Conservation (phyloP, 2,113 vertebrate species). For the Opisthocomus hoazin region DNA sequence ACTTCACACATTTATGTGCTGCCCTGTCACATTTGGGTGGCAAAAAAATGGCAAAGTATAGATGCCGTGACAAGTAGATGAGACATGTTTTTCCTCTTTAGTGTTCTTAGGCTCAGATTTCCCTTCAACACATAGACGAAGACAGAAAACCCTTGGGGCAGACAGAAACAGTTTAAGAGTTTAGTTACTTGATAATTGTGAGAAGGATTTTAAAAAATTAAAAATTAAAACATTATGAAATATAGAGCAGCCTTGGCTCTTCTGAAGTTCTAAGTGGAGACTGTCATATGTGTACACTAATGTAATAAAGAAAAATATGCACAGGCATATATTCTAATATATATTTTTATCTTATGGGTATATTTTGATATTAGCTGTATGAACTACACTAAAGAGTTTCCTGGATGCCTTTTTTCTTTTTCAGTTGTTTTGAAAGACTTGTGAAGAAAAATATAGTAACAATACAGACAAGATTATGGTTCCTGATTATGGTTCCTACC, state of each 20-base stretch:
- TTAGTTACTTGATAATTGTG: slow-evolving; percentile 11
- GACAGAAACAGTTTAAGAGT: slow-evolving; percentile 44
- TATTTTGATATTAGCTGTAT: background rate
- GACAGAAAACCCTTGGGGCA: slow-evolving; percentile 55
- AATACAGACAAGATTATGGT: background rate
- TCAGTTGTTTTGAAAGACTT: background rate
- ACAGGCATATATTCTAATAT: background rate
- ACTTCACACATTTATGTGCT: slow-evolving; percentile 64
- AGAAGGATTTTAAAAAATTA: slow-evolving; percentile 26
- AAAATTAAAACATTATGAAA: slow-evolving; percentile 46
- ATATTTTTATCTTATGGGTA: background rate
- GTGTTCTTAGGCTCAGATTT: slow-evolving; percentile 49
- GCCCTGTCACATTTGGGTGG: slow-evolving; percentile 63
- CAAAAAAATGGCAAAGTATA: slow-evolving; percentile 66
- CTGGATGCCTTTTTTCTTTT: background rate
- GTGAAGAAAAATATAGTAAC: background rate
- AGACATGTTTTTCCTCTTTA: slow-evolving; percentile 64
- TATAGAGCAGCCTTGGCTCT: background rate
- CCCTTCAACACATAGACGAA: slow-evolving; percentile 56
- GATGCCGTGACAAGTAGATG: slow-evolving; percentile 64
- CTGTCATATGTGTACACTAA: background rate
- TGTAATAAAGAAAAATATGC: background rate
- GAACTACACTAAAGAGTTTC: background rate
- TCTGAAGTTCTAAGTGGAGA: background rate
- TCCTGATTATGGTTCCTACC: background rate